phyloP scores from a whole-genome alignment of 2,797 vertebrate species.

The Eleutherodactylus coqui region DNA sequence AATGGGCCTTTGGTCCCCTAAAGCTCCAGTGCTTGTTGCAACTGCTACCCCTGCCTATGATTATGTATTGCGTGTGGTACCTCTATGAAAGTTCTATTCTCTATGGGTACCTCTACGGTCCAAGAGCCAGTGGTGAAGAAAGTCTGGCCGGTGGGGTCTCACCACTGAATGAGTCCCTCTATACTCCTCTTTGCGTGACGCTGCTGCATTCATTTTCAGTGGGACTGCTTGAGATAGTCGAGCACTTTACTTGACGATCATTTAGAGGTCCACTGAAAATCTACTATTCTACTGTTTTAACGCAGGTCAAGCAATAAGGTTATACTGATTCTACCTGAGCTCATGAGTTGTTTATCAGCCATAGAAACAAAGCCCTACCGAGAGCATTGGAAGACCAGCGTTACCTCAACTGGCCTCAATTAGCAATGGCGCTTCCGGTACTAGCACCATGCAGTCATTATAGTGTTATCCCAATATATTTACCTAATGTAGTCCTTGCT shows the following conservation, averaged over 20 bases:
- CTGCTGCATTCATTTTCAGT: no score
- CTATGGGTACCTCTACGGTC: no score
- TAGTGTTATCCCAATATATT: neutral
- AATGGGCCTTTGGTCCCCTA: no score
- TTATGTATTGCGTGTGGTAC: neutral
- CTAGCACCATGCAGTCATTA: neutral
- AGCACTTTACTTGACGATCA: no score
- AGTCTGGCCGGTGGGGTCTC: no score
- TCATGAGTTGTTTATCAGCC: neutral
- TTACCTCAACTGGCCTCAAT: neutral
- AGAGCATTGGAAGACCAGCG: neutral
- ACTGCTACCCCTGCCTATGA: no score
- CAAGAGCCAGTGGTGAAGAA: no score
- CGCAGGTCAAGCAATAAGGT: neutral
- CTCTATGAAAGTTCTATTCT: neutral
- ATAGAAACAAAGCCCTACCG: neutral
- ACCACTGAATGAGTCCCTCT: no score
- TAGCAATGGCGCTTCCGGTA: conserved; percentile 28
- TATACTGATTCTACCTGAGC: neutral
- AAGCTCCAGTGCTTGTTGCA: no score
- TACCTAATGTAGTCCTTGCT: neutral
- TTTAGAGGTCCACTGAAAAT: no score
- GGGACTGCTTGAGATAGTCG: no score
- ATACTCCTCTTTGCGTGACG: no score
- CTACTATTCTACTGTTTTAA: neutral